Base-by-base conservation (phyloP, 2,888 invertebrate genomes). In the Nomada fucata region DNA sequence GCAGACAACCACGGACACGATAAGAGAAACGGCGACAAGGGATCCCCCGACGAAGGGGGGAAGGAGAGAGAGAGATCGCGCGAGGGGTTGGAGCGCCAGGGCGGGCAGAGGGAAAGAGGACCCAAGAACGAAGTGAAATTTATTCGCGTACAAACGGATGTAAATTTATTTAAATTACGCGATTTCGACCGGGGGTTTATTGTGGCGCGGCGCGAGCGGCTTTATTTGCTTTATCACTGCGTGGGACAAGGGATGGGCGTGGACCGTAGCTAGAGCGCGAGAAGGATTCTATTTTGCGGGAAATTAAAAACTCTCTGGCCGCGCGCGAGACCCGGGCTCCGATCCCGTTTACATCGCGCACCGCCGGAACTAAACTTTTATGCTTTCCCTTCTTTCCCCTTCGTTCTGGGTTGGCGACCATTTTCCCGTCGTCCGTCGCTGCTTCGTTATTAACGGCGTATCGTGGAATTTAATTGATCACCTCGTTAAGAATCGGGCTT, bases 161-260 rank as follows among this genome's bases (percentile, higher is more conserved):
- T 92, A 92, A 92, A 93, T 92, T 93, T 93, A 92, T 93, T 93
- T 91, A 92, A 92, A 93, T 93, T 91, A 92, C 91, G 90, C 91
- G 92, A 92, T 92, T 93, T 92, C 90, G 92, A 89, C 87, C 90
- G 91, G 90, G 90, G 91, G 92, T 92, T 92, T 92, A 92, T 92
- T 92, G 92, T 92, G 92, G 89, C 91, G 87, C 89, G 90, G 90
- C 90, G 91, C 85, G 82, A 82, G 85, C 86, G 89, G 91, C 91
- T 92, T 92, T 92, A 92, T 92, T 93, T 93, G 92, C 91, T 92
- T 91, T 91, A 92, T 93, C 91, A 91, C 91, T 90, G 90, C 90
- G 90, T 89, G 88, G 90, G 91, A 93, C 92, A 92, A 90, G 92
- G 90, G 91, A 92, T 91, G 91, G 92, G 92, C 92, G 92, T 91